Percentiles rank a stretch among this genome's conserved stretches.
Evolutionary conservation across 2,888 invertebrate genomes (phyloP).

Genomic region (Xiphydria camelus): DNA sequence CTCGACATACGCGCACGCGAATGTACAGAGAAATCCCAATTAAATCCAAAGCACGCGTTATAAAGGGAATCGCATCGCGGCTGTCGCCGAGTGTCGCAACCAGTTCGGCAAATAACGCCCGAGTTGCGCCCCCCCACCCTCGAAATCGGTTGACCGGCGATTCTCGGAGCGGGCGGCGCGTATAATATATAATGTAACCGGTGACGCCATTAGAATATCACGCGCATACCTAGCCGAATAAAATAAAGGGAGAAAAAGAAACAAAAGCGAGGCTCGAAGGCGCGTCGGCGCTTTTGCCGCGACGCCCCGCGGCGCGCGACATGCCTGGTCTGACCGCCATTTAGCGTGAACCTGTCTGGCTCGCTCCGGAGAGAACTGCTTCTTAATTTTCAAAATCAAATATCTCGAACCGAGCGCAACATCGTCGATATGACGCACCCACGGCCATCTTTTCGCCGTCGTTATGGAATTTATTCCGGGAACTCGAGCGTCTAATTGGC

Average conservation of each 20-base stretch:
- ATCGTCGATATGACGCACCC: no score
- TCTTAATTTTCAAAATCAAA: conserved; percentile 44
- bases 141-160: conserved; percentile 19
- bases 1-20: no score
- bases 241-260: conserved; percentile 12
- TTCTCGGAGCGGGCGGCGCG: conserved; percentile 1
- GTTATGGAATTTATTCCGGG: no score
- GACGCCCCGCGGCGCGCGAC: conserved; percentile 54
- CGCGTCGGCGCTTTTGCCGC: conserved; percentile 52
- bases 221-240: conserved; percentile 28
- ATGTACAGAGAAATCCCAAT: no score
- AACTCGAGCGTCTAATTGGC: no score
- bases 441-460: no score
- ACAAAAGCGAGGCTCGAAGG: conserved; percentile 23
- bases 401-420: conserved; percentile 25
- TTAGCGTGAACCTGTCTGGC: conserved; percentile 54
- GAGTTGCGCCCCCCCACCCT: no score
- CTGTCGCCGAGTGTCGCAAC: no score
- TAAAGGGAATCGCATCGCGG: no score
- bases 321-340: conserved; percentile 53
- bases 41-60: no score
- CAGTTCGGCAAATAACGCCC: no score
- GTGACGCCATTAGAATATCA: conserved; percentile 47
- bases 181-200: conserved; percentile 32
- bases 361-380: conserved; percentile 27